phyloP scores from a whole-genome alignment of 2,113 vertebrate species.

The Apeltes quadracus region DNA sequence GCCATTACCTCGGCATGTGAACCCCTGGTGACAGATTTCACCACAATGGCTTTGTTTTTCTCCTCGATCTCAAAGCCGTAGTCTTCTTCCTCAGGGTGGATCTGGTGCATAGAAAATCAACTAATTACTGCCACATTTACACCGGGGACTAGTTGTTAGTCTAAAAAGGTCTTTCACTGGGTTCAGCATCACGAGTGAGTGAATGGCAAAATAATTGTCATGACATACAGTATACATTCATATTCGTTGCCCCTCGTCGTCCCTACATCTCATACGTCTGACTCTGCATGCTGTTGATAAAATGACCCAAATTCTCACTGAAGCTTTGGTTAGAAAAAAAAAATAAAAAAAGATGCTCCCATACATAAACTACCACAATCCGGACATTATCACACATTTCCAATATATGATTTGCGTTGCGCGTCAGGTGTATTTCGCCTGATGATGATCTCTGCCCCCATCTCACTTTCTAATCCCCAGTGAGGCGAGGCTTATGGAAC shows the following conservation, averaged over 20 bases:
- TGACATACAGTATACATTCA: background rate
- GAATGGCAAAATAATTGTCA: background rate
- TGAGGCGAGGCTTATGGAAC: constrained; percentile 26
- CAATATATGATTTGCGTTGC: constrained; percentile 23
- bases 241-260: background rate
- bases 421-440: constrained; percentile 31
- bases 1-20: constrained; percentile 92
- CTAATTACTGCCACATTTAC: constrained; percentile 27
- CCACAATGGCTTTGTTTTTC: constrained; percentile 93
- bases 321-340: background rate
- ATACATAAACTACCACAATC: background rate
- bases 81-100: constrained; percentile 93
- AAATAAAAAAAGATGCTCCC: background rate
- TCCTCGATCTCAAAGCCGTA: constrained; percentile 98
- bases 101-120: constrained; percentile 75
- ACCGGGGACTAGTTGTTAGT: background rate
- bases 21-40: constrained; percentile 91
- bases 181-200: background rate
- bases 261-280: too few relatives aligned
- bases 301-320: background rate
- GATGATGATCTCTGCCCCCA: constrained; percentile 22
- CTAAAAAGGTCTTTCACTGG: background rate
- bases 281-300: background rate
- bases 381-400: constrained; percentile 7
- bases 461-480: constrained; percentile 26